Conservation (phyloP, 92 coral and sea anemone species). For the Epizoanthus ramosus region DNA sequence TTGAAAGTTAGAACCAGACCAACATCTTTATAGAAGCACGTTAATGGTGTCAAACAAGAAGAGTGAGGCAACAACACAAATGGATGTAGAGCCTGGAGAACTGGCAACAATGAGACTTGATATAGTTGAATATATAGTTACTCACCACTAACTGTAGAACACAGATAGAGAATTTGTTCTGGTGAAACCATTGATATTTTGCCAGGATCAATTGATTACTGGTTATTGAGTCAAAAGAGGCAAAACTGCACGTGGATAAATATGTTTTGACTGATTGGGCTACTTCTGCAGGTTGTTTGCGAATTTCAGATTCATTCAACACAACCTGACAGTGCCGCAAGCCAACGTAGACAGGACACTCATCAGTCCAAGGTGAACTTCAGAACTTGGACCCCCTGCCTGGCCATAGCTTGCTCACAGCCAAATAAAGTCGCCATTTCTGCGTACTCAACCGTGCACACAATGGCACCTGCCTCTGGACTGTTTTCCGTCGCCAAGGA, state of each 20-base stretch:
- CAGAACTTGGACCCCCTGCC: slow-evolving; percentile 10
- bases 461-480: slow-evolving; percentile 32
- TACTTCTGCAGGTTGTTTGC: slow-evolving; percentile 32
- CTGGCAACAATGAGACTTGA: not conserved
- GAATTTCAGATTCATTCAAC: not conserved
- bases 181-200: not conserved
- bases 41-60: not conserved
- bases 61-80: no score
- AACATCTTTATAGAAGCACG: not conserved
- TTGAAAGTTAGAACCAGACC: not conserved
- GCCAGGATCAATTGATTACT: slow-evolving; percentile 10
- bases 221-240: slow-evolving; percentile 18
- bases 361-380: slow-evolving; percentile 17
- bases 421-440: slow-evolving; percentile 30
- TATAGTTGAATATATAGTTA: not conserved
- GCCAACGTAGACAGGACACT: not conserved
- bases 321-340: slow-evolving; percentile 11
- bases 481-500: slow-evolving; percentile 32
- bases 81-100: not conserved
- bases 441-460: slow-evolving; percentile 25
- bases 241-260: slow-evolving; percentile 18
- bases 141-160: not conserved
- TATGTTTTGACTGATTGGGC: slow-evolving; percentile 25
- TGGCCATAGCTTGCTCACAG: not conserved
- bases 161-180: not conserved